These are phyloP conservation scores for Hemistola chrysoprasaria DNA, from an alignment of 2,888 invertebrate species.

Conservation along the genomic window DNA sequence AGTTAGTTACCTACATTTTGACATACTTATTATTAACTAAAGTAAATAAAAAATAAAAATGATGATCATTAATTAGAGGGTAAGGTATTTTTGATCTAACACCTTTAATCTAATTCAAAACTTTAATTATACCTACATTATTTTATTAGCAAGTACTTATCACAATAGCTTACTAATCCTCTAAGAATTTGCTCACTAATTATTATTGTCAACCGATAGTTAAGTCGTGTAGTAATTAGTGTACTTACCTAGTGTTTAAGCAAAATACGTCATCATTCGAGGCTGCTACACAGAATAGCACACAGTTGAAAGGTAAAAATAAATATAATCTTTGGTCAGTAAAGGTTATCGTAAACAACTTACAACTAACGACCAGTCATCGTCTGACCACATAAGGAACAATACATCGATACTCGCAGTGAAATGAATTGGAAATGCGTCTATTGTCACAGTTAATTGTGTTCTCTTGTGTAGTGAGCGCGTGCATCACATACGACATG, in stretches of 20 bases:
- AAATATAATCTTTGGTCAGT: slow-evolving; percentile 27
- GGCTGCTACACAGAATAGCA: not conserved
- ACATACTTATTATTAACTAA: no score
- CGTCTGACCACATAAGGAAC: slow-evolving; percentile 28
- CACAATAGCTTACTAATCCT: slow-evolving; percentile 10
- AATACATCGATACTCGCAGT: slow-evolving; percentile 34
- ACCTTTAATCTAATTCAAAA: no score
- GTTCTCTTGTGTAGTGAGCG: slow-evolving; percentile 44
- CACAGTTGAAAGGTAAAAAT: slow-evolving; percentile 8
- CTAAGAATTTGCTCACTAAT: slow-evolving; percentile 6
- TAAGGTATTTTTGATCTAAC: no score
- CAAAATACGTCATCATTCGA: slow-evolving; percentile 6
- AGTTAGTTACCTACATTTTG: no score
- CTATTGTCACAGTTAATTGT: slow-evolving; percentile 47
- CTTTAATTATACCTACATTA: no score
- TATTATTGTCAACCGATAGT: not conserved
- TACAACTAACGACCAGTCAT: slow-evolving; percentile 22
- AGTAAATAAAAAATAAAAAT: no score
- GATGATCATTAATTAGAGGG: no score
- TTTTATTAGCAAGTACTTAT: no score
- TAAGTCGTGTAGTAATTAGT: no score
- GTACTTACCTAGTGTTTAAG: no score
- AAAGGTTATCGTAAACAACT: slow-evolving; percentile 49
- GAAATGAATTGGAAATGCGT: slow-evolving; percentile 62
- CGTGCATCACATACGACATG: slow-evolving; percentile 64